phyloP scores from a whole-genome alignment of 1,140 invertebrate genomes.

The Brachionus rotundiformis region DNA sequence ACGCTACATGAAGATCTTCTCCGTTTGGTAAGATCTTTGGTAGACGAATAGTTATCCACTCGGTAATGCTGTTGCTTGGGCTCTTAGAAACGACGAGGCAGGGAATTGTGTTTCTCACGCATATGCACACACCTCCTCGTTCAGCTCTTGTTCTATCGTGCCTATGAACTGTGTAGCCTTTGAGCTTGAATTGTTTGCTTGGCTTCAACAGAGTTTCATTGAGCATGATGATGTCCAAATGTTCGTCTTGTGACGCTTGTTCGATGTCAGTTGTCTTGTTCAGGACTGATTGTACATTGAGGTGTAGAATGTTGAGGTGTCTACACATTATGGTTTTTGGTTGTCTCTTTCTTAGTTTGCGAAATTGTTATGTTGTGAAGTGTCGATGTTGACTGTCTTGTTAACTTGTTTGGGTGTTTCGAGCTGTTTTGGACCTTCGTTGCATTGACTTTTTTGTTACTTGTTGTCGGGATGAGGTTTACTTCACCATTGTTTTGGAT shows the following conservation, averaged over 20 bases:
- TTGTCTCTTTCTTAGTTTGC: background rate
- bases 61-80: background rate
- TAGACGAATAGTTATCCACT: background rate
- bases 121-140: background rate
- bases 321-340: background rate
- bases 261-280: background rate
- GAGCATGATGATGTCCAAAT: background rate
- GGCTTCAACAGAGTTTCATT: background rate
- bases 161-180: background rate
- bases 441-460: background rate
- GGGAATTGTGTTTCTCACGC: background rate
- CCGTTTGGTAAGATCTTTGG: background rate
- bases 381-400: background rate
- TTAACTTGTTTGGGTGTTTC: background rate
- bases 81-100: background rate
- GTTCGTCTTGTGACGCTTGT: background rate
- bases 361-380: background rate
- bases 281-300: background rate
- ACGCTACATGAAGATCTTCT: background rate
- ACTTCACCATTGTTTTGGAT: background rate
- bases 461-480: background rate
- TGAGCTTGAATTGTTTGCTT: conserved; percentile 10
- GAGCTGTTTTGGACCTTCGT: background rate
- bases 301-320: background rate
- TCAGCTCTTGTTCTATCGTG: background rate